A percentile compares a stretch with the other conserved stretches of the same genome.
Conservation (phyloP, 2,797 vertebrate species). For the Crypturellus tataupa region DNA sequence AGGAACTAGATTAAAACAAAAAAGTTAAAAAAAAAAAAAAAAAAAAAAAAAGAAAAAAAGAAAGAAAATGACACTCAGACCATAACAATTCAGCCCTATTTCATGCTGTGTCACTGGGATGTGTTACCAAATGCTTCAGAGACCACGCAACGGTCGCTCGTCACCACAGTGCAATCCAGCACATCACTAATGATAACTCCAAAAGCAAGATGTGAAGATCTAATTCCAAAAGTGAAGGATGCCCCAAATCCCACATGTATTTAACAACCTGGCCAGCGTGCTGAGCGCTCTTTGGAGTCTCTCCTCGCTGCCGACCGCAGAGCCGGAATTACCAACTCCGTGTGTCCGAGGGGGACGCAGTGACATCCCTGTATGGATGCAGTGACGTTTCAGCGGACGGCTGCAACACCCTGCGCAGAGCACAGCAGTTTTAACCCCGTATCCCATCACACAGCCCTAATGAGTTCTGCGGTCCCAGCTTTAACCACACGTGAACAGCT, state of each 20-base stretch:
- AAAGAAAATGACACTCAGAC: background rate
- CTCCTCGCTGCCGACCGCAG: slow-evolving; percentile 23
- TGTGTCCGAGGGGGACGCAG: slow-evolving; percentile 3
- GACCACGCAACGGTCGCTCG: slow-evolving; percentile 29
- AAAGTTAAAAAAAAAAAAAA: background rate
- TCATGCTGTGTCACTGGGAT: background rate
- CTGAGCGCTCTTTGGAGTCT: background rate
- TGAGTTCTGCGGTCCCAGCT: slow-evolving; percentile 25
- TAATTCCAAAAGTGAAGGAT: slow-evolving; percentile 49
- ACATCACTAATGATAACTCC: slow-evolving; percentile 58
- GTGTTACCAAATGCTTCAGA: slow-evolving; percentile 35
- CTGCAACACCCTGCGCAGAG: background rate
- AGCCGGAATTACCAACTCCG: slow-evolving; percentile 23
- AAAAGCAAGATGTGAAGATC: slow-evolving; percentile 56
- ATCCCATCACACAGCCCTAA: slow-evolving; percentile 5
- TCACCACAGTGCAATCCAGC: slow-evolving; percentile 53
- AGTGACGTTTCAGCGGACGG: slow-evolving; percentile 48
- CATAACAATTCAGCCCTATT: background rate
- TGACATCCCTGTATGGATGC: slow-evolving; percentile 39
- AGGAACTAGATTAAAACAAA: slow-evolving; percentile 6
- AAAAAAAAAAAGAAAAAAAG: background rate
- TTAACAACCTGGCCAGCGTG: slow-evolving; percentile 58
- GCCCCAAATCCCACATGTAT: slow-evolving; percentile 36
- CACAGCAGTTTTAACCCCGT: slow-evolving; percentile 41
- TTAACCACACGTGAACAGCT: background rate